These are phyloP conservation scores for Hypomecis atomaria DNA, from an alignment of 2,888 invertebrate species.

Conservation along the genomic window DNA sequence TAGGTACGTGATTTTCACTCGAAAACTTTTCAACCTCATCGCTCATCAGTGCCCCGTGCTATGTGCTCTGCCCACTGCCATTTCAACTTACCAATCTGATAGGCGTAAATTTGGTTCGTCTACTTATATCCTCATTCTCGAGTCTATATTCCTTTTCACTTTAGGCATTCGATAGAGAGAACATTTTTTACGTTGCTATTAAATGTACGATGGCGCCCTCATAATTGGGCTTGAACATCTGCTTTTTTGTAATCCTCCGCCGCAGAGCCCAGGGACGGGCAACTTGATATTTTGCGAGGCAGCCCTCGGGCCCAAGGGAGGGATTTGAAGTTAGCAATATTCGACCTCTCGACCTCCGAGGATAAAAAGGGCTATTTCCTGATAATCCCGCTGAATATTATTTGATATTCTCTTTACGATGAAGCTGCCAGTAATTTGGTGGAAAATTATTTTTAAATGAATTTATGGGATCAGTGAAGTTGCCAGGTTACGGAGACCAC, in stretches of 20 bases:
- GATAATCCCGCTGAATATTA: constrained; percentile 40
- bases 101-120: no score
- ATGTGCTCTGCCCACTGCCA: no score
- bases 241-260: neutral
- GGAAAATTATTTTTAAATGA: neutral
- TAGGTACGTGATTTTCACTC: no score
- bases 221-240: no score
- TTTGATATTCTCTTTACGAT: constrained; percentile 34
- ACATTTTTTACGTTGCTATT: no score
- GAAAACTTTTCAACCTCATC: no score
- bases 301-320: constrained; percentile 37
- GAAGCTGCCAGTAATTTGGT: constrained; percentile 8
- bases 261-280: constrained; percentile 32
- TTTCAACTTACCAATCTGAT: no score
- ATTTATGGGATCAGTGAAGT: neutral
- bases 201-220: no score
- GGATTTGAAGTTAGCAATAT: constrained; percentile 43
- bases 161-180: no score
- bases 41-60: no score
- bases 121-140: neutral
- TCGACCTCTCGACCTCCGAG: constrained; percentile 41
- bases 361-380: constrained; percentile 41
- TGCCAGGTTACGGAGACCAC: no score
- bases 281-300: constrained; percentile 44
- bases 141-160: no score